Evolutionary conservation across 2,888 invertebrate species (phyloP), one percentile per base, ranked within the genome.

Genomic region (Stenichneumon culpator): DNA sequence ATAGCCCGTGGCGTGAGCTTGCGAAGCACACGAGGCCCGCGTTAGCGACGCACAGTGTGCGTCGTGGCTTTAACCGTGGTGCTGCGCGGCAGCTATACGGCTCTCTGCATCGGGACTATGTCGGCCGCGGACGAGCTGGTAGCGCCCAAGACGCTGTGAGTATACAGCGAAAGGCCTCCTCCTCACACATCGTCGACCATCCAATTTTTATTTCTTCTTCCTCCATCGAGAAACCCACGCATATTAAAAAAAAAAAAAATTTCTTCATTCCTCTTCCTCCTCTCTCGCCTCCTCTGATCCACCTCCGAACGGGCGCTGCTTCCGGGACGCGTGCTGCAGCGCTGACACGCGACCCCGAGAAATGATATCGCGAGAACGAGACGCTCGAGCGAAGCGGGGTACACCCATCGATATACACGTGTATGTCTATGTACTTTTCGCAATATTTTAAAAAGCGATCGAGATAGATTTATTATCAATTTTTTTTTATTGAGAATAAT

Each of bases 81-180:
- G 78, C 50, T 60, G 70, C 65, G 67, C 82, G 68, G 67, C 68
- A 32, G 52, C 72, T 52, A 36, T 6, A 67, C 81, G 44, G 14
- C 44, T 44, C 44, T 44, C 88, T 52, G 79, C 79, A 67, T 74
- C 60, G 78, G 44, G 28, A 83, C 74, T 80, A 89, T 89, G 90
- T 84, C 87, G 63, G 70, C 82, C 25, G 77, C 67, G 85, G 79
- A 82, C 83, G 89, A 89, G 81, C 82, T 79, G 75, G 86, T 74
- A 57, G 77, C 85, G 82, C 88, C 87, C 16, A 90, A 88, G 83
- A 90, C 88, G 44, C 81, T 91, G 90, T 90, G 73, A 90, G 90
- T 91, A 88, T 80, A n/a, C 22, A 39, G 32, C 19, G 32, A 63
- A 11, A 16, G 16, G 47, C 22, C 25, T 25, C 16, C 44, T 36